phyloP scores from a whole-genome alignment of 2,888 invertebrate species.

The Dexiosoma caninum region DNA sequence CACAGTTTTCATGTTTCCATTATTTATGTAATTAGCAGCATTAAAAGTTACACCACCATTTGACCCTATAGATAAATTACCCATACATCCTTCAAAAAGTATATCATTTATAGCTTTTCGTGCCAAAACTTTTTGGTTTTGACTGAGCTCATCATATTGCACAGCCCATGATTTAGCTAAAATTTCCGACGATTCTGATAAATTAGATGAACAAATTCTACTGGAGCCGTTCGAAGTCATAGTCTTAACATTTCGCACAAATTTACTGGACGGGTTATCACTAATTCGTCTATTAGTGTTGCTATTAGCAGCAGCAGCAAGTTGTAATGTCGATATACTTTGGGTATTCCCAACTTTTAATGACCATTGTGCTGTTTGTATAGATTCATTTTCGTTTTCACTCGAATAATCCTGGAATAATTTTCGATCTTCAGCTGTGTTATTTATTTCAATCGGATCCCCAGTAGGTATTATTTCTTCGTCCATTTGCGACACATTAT shows the following conservation, averaged over 20 bases:
- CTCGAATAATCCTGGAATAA: constrained; percentile 3
- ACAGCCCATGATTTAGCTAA: constrained; percentile 73
- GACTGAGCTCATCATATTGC: constrained; percentile 72
- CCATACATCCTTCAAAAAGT: constrained; percentile 73
- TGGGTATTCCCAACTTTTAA: constrained; percentile 2
- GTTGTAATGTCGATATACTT: not conserved
- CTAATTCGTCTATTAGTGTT: not conserved
- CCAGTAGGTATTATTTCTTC: not conserved
- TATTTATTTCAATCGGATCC: not conserved
- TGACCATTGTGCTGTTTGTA: constrained; percentile 34
- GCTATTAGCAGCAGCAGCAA: not conserved
- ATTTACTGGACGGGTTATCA: constrained; percentile 8
- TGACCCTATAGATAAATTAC: constrained; percentile 66
- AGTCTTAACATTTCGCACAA: constrained; percentile 53
- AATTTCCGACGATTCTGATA: constrained; percentile 68
- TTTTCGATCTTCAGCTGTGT: constrained; percentile 11
- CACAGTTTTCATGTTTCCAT: too few species aligned
- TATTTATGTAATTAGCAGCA: not conserved
- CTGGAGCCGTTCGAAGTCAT: constrained; percentile 34
- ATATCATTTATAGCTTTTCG: constrained; percentile 74
- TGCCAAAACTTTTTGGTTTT: constrained; percentile 71
- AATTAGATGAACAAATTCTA: too few species aligned
- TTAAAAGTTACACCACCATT: constrained; percentile 33
- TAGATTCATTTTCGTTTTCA: not conserved
- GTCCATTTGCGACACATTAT: not conserved